Evolutionary conservation across 2,113 vertebrate genomes (phyloP).

Genomic region (Calyptommatus sinebrachiatus): DNA sequence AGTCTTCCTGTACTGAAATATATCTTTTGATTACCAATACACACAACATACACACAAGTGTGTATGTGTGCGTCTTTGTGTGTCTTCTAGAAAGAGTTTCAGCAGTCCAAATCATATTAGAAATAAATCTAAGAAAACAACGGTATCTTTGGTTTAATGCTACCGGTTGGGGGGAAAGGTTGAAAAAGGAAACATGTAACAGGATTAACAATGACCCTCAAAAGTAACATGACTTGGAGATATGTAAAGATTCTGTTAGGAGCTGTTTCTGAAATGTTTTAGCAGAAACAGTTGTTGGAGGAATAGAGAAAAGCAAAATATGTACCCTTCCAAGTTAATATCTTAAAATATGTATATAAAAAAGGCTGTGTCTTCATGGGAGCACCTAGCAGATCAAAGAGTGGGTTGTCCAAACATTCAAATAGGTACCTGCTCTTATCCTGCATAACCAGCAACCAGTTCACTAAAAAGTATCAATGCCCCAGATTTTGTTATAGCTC

Average conservation of each 20-base stretch:
- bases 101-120: conserved; percentile 68
- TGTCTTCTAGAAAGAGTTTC: conserved; percentile 49
- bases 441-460: no score
- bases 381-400: no score
- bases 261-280: not conserved
- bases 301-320: conserved; percentile 1
- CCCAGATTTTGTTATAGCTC: no score
- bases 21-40: conserved; percentile 78
- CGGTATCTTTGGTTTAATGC: conserved; percentile 63
- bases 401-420: no score
- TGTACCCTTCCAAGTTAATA: not conserved
- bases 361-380: not conserved
- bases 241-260: conserved; percentile 11
- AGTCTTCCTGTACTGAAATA: conserved; percentile 78
- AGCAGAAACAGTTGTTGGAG: conserved; percentile 28
- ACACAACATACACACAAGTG: conserved; percentile 44
- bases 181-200: conserved; percentile 33
- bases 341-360: not conserved
- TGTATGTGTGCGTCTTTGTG: not conserved
- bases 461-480: no score
- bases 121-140: conserved; percentile 66
- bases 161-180: conserved; percentile 59
- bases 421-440: no score
- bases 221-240: conserved; percentile 63
- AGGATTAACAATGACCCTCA: conserved; percentile 81